phyloP scores from a whole-genome alignment of 2,797 vertebrate species.

The Dallia pectoralis region DNA sequence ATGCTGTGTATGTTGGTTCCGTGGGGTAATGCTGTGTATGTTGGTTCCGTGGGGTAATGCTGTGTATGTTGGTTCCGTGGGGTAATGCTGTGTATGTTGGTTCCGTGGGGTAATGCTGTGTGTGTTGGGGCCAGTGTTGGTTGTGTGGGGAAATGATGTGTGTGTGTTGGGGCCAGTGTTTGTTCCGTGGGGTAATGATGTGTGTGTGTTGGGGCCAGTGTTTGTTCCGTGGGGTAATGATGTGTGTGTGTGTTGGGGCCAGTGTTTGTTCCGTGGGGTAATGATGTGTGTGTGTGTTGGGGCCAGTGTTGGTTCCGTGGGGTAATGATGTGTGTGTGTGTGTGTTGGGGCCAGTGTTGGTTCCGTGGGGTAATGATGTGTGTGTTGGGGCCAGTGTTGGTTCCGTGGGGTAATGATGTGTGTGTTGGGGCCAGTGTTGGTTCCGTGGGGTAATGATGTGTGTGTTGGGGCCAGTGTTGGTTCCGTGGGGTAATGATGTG shows the following conservation, averaged over 20 bases:
- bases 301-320: no score
- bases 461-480: no score
- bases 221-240: background rate
- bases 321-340: no score
- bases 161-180: no score
- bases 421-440: background rate
- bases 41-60: background rate
- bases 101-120: background rate
- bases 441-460: no score
- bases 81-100: no score
- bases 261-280: slow-evolving; percentile 21
- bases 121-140: background rate
- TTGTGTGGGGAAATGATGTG: no score
- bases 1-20: no score
- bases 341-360: no score
- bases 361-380: background rate
- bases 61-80: background rate
- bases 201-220: no score
- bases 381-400: background rate
- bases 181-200: no score
- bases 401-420: slow-evolving; percentile 38
- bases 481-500: background rate
- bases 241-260: no score
- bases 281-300: slow-evolving; percentile 33
- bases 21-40: background rate